phyloP scores from a whole-genome alignment of 2,888 invertebrate species.

The Pardosa pseudoannulata region DNA sequence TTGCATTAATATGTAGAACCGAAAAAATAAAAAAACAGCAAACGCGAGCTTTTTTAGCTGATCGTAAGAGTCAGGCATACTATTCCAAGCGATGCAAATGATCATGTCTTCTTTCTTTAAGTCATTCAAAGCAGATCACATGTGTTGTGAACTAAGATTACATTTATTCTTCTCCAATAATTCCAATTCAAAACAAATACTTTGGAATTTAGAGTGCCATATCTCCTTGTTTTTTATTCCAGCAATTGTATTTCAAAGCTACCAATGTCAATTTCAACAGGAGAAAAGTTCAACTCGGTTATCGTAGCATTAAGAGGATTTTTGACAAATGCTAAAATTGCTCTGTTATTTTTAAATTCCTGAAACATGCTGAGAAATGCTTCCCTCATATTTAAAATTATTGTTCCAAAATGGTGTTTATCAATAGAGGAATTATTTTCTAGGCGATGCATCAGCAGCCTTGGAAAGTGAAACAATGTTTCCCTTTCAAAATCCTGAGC shows the following conservation, averaged over 20 bases:
- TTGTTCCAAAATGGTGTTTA: background rate
- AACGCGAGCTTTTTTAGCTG: no score
- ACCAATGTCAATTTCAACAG: background rate
- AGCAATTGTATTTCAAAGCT: background rate
- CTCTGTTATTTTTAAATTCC: constrained; percentile 23
- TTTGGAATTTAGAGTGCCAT: no score
- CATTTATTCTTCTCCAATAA: no score
- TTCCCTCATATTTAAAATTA: constrained; percentile 5
- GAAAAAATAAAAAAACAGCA: no score
- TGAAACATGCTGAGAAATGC: background rate
- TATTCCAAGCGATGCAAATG: no score
- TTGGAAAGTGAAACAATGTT: constrained; percentile 21
- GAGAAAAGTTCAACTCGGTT: background rate
- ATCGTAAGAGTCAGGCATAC: no score
- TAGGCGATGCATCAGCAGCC: constrained; percentile 11
- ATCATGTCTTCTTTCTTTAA: no score
- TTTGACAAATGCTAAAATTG: background rate
- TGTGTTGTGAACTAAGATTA: no score
- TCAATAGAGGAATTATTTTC: background rate
- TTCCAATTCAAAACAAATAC: no score
- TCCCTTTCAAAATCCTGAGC: constrained; percentile 20
- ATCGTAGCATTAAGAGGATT: background rate
- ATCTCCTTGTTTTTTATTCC: background rate
- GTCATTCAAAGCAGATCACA: no score
- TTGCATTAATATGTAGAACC: no score